Conservation (phyloP, 1,140 invertebrate genomes). For the Babylonia areolata region DNA sequence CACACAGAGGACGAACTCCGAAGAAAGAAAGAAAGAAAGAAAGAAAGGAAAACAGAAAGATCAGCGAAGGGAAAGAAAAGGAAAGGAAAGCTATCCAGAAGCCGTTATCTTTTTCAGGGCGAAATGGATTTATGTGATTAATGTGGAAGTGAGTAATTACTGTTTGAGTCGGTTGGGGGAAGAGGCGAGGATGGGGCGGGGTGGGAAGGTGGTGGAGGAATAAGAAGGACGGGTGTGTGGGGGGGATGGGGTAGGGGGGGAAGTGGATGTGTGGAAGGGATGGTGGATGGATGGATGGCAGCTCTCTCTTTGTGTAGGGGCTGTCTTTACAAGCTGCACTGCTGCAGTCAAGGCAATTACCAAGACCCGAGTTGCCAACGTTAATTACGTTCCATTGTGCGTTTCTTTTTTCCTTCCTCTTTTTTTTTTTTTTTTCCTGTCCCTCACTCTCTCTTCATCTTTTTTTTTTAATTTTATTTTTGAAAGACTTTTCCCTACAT, state of each 20-base stretch:
- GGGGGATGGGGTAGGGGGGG: too few species aligned
- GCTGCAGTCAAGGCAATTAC: background rate
- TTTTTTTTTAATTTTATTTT: background rate
- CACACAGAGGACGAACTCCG: too few species aligned
- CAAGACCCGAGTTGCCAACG: background rate
- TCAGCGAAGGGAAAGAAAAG: too few species aligned
- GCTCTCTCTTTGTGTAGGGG: background rate
- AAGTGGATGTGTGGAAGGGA: too few species aligned
- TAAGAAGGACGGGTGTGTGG: too few species aligned
- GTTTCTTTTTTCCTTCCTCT: background rate
- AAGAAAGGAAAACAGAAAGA: too few species aligned
- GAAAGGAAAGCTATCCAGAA: too few species aligned
- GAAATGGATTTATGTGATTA: background rate
- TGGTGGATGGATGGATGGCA: too few species aligned
- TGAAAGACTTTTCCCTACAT: background rate
- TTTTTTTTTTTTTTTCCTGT: background rate
- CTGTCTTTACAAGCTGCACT: background rate
- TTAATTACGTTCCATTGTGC: slow-evolving; percentile 3
- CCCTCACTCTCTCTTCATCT: background rate
- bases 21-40: too few species aligned
- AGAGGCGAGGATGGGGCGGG: too few species aligned
- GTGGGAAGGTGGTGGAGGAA: too few species aligned
- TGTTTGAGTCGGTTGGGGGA: background rate
- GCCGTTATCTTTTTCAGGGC: background rate
- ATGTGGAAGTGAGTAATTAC: background rate